phyloP scores from a whole-genome alignment of 2,113 vertebrate genomes.

The Amphiprion ocellaris region DNA sequence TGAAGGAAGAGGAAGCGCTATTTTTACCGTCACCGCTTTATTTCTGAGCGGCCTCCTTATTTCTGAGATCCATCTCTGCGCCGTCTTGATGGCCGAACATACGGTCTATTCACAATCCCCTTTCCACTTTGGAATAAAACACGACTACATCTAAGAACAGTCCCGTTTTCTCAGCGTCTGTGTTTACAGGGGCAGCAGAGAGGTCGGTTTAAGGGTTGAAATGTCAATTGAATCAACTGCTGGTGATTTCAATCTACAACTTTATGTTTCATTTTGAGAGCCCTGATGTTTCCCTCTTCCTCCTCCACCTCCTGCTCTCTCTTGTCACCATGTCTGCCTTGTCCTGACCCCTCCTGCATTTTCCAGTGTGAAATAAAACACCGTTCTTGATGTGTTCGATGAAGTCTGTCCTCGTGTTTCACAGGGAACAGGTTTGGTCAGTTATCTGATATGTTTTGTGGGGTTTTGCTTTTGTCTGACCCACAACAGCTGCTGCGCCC shows the following conservation, averaged over 20 bases:
- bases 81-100: constrained; percentile 1
- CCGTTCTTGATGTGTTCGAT: constrained; percentile 56
- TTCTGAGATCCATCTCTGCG: constrained; percentile 12
- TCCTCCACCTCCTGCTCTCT: constrained; percentile 26
- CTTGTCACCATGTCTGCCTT: constrained; percentile 69
- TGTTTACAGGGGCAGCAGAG: constrained; percentile 39
- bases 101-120: neutral
- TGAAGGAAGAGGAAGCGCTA: constrained; percentile 41
- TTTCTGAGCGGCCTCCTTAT: constrained; percentile 34
- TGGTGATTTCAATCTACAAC: constrained; percentile 22
- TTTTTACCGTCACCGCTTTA: constrained; percentile 47
- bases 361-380: constrained; percentile 79
- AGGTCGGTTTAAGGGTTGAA: constrained; percentile 10
- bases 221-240: constrained; percentile 36
- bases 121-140: constrained; percentile 2
- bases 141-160: neutral
- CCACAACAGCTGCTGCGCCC: constrained; percentile 59
- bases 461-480: constrained; percentile 56
- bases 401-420: constrained; percentile 48
- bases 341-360: constrained; percentile 62
- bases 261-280: constrained; percentile 8
- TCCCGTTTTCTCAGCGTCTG: constrained; percentile 9
- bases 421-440: constrained; percentile 48
- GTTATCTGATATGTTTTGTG: constrained; percentile 57
- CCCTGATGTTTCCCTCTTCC: constrained; percentile 17